These are phyloP conservation scores for Nemurella pictetii DNA, from an alignment of 2,888 invertebrate species.

Conservation along the genomic window DNA sequence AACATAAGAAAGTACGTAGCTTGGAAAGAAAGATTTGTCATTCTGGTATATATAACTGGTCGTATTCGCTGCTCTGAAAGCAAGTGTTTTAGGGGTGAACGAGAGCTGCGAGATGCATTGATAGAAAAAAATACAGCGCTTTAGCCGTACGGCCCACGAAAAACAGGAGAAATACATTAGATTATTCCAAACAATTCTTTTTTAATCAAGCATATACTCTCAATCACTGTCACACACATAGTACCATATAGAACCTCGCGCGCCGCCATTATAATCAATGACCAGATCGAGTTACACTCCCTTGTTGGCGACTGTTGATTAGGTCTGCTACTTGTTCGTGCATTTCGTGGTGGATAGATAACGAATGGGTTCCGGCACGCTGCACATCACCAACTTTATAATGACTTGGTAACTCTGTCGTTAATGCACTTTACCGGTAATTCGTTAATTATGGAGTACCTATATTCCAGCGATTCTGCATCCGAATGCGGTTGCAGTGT, in stretches of 20 bases:
- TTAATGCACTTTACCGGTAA: neutral
- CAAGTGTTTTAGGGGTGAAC: too few relatives aligned
- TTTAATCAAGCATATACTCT: too few relatives aligned
- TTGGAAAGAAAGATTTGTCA: constrained; percentile 20
- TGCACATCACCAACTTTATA: neutral
- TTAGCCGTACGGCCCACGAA: too few relatives aligned
- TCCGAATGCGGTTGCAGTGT: neutral
- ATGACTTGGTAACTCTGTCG: neutral
- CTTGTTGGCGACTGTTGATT: neutral
- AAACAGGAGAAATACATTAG: too few relatives aligned
- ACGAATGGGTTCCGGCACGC: neutral
- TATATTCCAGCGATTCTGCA: neutral
- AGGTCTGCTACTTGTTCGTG: neutral
- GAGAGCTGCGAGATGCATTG: too few relatives aligned
- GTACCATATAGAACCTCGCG: too few relatives aligned
- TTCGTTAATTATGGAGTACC: neutral
- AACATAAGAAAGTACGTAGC: neutral
- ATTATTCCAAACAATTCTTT: too few relatives aligned
- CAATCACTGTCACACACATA: too few relatives aligned
- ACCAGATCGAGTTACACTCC: too few relatives aligned
- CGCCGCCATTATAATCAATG: too few relatives aligned
- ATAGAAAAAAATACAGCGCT: too few relatives aligned
- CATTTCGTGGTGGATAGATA: neutral
- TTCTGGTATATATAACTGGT: neutral
- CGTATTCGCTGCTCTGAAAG: neutral